Percentiles rank a stretch among this genome's conserved stretches.
Evolutionary conservation across 2,888 invertebrate species (phyloP).

Genomic region (Falcaria lacertinaria): DNA sequence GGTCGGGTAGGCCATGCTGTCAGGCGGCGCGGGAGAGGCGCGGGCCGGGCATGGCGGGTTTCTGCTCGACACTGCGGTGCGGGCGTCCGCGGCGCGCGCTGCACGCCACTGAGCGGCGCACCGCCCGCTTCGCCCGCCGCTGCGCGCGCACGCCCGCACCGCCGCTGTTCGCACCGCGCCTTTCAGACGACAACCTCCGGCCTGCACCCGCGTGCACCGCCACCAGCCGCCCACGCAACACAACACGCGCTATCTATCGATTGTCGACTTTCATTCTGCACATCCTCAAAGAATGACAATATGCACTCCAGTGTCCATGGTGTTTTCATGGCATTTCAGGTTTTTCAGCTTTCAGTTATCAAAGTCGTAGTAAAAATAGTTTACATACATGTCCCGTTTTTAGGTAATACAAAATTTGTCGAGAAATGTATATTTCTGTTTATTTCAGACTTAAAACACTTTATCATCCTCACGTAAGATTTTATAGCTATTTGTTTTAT

Average conservation of each 20-base stretch:
- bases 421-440: too few species aligned
- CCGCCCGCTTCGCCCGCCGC: conserved; percentile 54
- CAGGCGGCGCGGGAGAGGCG: conserved; percentile 77
- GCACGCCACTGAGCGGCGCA: conserved; percentile 76
- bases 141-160: conserved; percentile 61
- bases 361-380: background rate
- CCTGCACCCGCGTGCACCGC: conserved; percentile 58
- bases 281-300: conserved; percentile 28
- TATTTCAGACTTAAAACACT: too few species aligned
- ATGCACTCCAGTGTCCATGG: conserved; percentile 14
- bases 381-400: too few species aligned
- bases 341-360: conserved; percentile 1
- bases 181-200: conserved; percentile 34
- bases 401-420: too few species aligned
- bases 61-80: conserved; percentile 77
- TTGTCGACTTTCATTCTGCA: conserved; percentile 41
- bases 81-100: conserved; percentile 78
- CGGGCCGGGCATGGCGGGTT: conserved; percentile 79
- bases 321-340: too few species aligned
- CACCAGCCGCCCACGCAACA: conserved; percentile 42
- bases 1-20: conserved; percentile 78
- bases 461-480: too few species aligned
- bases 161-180: conserved; percentile 42
- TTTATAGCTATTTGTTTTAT: too few species aligned
- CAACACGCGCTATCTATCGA: conserved; percentile 45